Evolutionary conservation across 1,140 invertebrate genomes (phyloP).

Genomic region (Bombus affinis): DNA sequence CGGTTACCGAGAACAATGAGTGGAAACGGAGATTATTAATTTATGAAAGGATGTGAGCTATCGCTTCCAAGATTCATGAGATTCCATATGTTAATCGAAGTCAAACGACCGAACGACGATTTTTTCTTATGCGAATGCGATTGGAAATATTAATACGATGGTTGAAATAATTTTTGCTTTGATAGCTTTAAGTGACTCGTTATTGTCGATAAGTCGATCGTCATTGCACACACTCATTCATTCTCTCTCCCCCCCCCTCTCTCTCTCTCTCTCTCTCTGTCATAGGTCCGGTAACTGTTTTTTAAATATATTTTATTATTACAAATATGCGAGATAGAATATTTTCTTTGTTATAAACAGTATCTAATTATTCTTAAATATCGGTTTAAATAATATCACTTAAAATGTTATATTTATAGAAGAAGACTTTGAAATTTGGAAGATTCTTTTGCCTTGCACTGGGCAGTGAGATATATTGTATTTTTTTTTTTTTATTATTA

Average conservation of each 20-base stretch:
- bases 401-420: not conserved
- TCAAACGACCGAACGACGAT: not conserved
- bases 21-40: slow-evolving; percentile 88
- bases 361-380: too few species aligned
- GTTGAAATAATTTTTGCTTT: not conserved
- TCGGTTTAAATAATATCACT: too few species aligned
- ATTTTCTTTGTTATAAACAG: not conserved
- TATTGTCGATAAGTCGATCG: too few species aligned
- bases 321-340: not conserved
- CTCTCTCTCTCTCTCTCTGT: too few species aligned
- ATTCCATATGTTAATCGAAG: slow-evolving; percentile 8
- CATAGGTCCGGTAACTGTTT: too few species aligned
- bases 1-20: slow-evolving; percentile 84
- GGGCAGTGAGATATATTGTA: not conserved
- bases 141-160: not conserved
- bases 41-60: slow-evolving; percentile 72
- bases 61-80: not conserved
- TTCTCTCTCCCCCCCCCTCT: too few species aligned
- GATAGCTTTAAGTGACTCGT: too few species aligned
- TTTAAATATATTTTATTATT: too few species aligned
- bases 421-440: not conserved
- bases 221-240: too few species aligned
- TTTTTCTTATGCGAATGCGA: not conserved
- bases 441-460: not conserved
- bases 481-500: too few species aligned